Base-by-base conservation (phyloP, 2,797 vertebrate species). In the Semotilus atromaculatus region DNA sequence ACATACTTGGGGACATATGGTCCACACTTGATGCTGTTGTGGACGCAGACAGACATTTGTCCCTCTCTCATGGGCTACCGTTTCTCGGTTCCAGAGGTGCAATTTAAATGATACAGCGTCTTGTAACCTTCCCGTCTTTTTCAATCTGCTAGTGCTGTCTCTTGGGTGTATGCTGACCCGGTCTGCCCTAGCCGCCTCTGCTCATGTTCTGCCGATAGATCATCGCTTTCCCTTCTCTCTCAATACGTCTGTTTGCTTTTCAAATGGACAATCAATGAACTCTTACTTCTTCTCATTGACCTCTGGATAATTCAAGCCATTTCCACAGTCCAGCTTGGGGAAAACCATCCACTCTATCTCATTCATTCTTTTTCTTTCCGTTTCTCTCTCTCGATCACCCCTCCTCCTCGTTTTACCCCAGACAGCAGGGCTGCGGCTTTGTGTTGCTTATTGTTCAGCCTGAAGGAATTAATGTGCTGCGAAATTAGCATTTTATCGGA, bases 401-500 rank as follows among this genome's bases (percentile, higher is more conserved):
- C 45, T 55, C 66, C 48, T 62, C 85, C 64, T 79, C 45, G 40
- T 26, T 36, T 81, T 84, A 72, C 80, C 90, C 91, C 95, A 96
- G 96, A 96, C 96, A 95, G 95, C 96, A 96, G 95, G 96, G 96
- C 96, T 88, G 91, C 31, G 95, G 96, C 96, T 98, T 98, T 97
- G 96, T 97, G 96, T 97, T 97, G 96, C 97, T 98, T 98, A 98
- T 97, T 98, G 97, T 98, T 98, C 96, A 97, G 95, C 96, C 97
- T 95, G 96, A 96, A 97, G 97, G 97, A 98, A 98, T 98, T 98
- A 98, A 98, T 98, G 97, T 97, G 96, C 96, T 99, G 97, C 97
- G 97, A 98, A 99, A 98, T 99, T 97, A 98, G 97, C 97, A 98
- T 98, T 98, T 98, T 98, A 98, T 98, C 97, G 97, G 96, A 97